Evolutionary conservation across 2,888 invertebrate genomes (phyloP), one percentile per base, ranked within the genome.

Genomic region (Troilus luridus): DNA sequence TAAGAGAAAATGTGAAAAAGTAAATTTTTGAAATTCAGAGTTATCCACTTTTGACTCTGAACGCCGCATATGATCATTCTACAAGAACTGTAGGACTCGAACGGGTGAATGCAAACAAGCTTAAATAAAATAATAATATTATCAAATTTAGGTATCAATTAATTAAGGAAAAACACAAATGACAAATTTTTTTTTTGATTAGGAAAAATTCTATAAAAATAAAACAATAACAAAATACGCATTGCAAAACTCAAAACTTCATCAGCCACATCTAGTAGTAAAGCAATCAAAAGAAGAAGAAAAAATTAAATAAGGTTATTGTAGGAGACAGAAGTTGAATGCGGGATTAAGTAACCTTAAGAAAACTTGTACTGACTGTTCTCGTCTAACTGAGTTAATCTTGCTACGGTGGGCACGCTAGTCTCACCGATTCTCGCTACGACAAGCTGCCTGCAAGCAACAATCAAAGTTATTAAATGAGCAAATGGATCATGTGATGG

Each of bases 401-500:
- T 85, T 85, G 85, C 56, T n/a, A 85, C 85, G 8, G 85, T 85
- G 21, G 85, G 85, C 11, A 85, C 56, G 56, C 85, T 85, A 85
- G 85, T 85, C 56, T 85, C n/a, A 85, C 85, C 85, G 56, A 85
- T 85, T 85, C 85, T 56, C 11, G 85, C 85, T 56, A 85, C 85
- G 85, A 85, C 85, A 85, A 85, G 85, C 85, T 85, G 85, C 85
- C 85, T 85, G 85, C 56, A 85, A 85, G 11, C n/a, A 85, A 85
- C 85, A 85, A 85, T 85, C n/a, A 85, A 56, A 85, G 41, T 85
- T 85, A 85, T 21, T 54, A 56, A 56, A 56, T 56, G n/a, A 56
- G 85, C 85, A 56, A n/a, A 54, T 85, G 85, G 56, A 56, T n/a
- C 19, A 56, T 85, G n/a, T n/a, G 3, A 85, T n/a, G 54, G 54